Base-by-base conservation (phyloP, 2,113 vertebrate species). In the Nothobranchius furzeri region DNA sequence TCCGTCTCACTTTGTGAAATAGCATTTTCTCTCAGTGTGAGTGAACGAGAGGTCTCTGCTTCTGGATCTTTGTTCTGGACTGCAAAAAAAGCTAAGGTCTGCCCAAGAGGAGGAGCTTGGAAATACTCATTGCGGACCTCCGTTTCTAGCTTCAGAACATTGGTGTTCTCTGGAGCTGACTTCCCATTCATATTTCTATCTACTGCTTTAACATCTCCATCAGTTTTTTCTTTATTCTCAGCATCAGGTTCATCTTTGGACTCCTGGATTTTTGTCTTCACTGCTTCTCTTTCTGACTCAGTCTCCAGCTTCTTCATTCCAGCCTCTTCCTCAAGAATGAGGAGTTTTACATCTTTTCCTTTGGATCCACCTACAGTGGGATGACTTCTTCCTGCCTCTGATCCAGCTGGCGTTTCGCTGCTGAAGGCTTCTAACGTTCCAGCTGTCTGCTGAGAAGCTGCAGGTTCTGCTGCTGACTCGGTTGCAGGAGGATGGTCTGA, bases 61-160 rank as follows among this genome's bases (percentile, higher is more conserved):
- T 70, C 60, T 49, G 54, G 24, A 60, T 57, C 78, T 78, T 73
- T 79, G 53, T 37, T 74, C 57, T 74, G 83, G 7, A 76, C 67
- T 43, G 66, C 65, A 73, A 84, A 84, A 54, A 81, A 51, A 42
- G 37, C 73, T 66, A 90, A 67, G 4, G 84, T 84, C 70, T 89
- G 84, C 8, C 90, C 87, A 0, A 91, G 88, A 1, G 51, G 90
- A 40, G 90, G 90, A 0, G 90, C 90, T 76, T 88, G 90, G 71
- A 89, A 90, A 73, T 89, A 91, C 51, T 89, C 82, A 12, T 91
- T 91, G 43, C 81, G 78, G 59, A 91, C 76, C 75, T 90, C 90
- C 9, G 48, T 91, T 81, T 89, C 90, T 13, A 91, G 78, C 69
- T 62, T 88, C 6, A 91, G 80, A 20, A 91, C 73, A 25, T 91